A percentile compares a stretch with the other conserved stretches of the same genome.
phyloP scores from a whole-genome alignment of 2,113 vertebrate genomes.

The Chrysemys picta region DNA sequence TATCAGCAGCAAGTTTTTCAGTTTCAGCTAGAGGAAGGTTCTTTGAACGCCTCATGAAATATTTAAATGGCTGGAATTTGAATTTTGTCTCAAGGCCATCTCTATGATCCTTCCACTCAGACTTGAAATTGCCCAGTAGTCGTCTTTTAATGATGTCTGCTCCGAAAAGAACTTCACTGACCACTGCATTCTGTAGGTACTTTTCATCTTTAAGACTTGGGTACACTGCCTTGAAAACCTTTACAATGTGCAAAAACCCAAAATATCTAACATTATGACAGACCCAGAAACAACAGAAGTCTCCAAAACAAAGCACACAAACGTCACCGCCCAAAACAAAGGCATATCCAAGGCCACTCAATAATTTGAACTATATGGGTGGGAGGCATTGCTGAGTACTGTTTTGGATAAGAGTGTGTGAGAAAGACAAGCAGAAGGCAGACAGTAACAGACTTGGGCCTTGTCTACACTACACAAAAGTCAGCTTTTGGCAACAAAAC shows the following conservation, averaged over 20 bases:
- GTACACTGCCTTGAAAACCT: constrained; percentile 89
- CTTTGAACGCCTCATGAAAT: not conserved
- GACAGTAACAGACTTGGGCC: not conserved
- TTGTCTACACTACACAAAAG: no score
- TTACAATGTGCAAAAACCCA: constrained; percentile 6
- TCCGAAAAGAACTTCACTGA: constrained; percentile 82
- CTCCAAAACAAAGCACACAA: not conserved
- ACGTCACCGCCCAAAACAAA: not conserved
- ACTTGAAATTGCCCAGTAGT: constrained; percentile 49
- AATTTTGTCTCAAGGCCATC: not conserved
- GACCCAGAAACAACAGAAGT: not conserved
- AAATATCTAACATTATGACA: not conserved
- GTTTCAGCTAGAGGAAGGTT: not conserved
- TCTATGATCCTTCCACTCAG: not conserved
- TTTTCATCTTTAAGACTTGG: constrained; percentile 92
- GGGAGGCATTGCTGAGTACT: not conserved
- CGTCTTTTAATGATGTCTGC: constrained; percentile 78
- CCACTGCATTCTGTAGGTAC: constrained; percentile 81
- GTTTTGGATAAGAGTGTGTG: not conserved
- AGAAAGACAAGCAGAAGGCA: not conserved
- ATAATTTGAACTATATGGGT: not conserved
- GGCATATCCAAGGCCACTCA: not conserved
- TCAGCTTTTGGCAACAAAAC: no score
- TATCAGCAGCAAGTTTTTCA: constrained; percentile 23
- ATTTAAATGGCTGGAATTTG: not conserved